Base-by-base conservation (phyloP, 2,113 vertebrate species). In the Brienomyrus brachyistius region DNA sequence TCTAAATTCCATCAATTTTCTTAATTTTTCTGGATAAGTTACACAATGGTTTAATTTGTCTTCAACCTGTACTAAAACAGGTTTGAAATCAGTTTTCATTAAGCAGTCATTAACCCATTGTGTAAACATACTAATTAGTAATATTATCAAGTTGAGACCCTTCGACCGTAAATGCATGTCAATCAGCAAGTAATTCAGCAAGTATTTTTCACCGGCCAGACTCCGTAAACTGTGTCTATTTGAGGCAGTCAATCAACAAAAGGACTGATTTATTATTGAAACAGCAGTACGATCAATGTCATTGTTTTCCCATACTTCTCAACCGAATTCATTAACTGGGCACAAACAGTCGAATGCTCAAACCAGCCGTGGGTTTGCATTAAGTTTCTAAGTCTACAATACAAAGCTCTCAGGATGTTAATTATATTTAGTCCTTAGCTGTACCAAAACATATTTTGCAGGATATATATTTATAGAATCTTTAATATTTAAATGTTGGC, bases 311-410 rank as follows among this genome's bases (percentile, higher is more conserved):
- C 54, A 48, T 56, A 90, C 15, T n/a, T 82, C 47, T 70, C 5
- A 23, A 56, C 74, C 48, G n/a, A 86, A 54, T 43, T 89, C 56
- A 70, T 89, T 85, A 83, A 89, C 27, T 54, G 47, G 74, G 35
- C 51, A 21, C 52, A 23, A 17, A 84, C 40, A 85, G 51, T n/a
- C 2, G 74, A 84, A 43, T 59, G 74, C 74, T 83, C 80, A 89
- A 85, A 66, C 56, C 47, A 70, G 43, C 43, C 84, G 56, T 89
- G 82, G 43, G 15, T 54, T 70, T 89, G 82, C 51, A 89, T 89
- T 89, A 51, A 89, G 48, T 85, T 66, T 54, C 88, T 45, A 89
- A 10, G 3, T 35, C 5, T 86, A 51, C 47, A 51, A n/a, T 80
- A 56, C 11, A 52, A 74, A 35, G 17, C 17, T 50, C n/a, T 86